phyloP scores from a whole-genome alignment of 2,113 vertebrate species.

The Gobius niger region DNA sequence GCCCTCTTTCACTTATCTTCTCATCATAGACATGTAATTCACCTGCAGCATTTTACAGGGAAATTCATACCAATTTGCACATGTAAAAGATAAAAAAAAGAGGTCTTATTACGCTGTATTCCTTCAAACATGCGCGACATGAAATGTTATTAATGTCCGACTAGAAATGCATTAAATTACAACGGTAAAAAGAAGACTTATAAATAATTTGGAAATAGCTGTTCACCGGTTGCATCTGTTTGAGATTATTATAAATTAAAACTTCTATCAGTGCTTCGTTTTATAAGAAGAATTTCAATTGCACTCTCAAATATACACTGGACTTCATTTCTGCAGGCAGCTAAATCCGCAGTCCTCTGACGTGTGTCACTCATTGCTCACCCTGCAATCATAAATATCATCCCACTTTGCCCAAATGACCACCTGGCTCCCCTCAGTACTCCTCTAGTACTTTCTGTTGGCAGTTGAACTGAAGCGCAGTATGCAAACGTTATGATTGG shows the following conservation, averaged over 20 bases:
- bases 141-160: not conserved
- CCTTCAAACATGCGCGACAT: not conserved
- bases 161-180: slow-evolving; percentile 5
- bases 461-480: slow-evolving; percentile 3
- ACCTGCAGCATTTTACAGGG: slow-evolving; percentile 41
- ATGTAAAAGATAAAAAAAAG: slow-evolving; percentile 39
- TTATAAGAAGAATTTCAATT: slow-evolving; percentile 49
- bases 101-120: slow-evolving; percentile 22
- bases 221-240: slow-evolving; percentile 35
- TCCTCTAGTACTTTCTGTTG: slow-evolving; percentile 8
- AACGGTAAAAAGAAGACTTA: not conserved
- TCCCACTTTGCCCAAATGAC: not conserved
- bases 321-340: slow-evolving; percentile 6
- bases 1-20: slow-evolving; percentile 55
- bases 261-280: slow-evolving; percentile 27
- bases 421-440: slow-evolving; percentile 5
- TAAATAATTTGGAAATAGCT: slow-evolving; percentile 5
- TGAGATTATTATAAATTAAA: slow-evolving; percentile 20
- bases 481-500: slow-evolving; percentile 12
- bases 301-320: slow-evolving; percentile 20
- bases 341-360: slow-evolving; percentile 13
- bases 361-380: slow-evolving; percentile 7
- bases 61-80: slow-evolving; percentile 51
- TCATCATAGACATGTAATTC: slow-evolving; percentile 62
- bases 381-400: not conserved